phyloP scores from a whole-genome alignment of 2,797 vertebrate genomes.

The Luscinia luscinia region DNA sequence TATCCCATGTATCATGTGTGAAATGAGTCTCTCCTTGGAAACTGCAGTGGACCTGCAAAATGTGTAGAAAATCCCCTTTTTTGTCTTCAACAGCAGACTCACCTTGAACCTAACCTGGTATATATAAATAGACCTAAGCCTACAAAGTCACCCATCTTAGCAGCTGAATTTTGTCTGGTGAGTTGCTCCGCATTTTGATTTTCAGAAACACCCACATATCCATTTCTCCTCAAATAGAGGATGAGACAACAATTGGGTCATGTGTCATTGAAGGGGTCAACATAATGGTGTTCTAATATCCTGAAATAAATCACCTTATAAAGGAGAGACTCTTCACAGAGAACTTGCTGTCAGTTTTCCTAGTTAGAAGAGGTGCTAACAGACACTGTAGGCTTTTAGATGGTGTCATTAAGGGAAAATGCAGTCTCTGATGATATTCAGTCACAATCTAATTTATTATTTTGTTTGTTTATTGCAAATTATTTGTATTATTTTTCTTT shows the following conservation, averaged over 20 bases:
- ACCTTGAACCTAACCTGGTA: not conserved
- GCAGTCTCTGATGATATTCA: not conserved
- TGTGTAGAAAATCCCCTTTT: not conserved
- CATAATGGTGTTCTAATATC: not conserved
- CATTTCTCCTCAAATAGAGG: not conserved
- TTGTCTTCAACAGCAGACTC: not conserved
- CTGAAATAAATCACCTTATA: constrained; percentile 29
- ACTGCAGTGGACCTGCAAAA: not conserved
- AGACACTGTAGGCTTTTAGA: not conserved
- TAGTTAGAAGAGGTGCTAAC: not conserved
- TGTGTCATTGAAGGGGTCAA: not conserved
- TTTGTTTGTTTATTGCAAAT: not conserved
- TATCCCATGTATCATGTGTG: not conserved
- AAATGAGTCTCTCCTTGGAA: not conserved
- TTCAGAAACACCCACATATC: not conserved
- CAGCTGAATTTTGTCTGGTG: not conserved
- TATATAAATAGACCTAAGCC: not conserved
- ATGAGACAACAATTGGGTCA: not conserved
- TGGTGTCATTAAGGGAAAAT: not conserved
- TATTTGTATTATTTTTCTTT: not conserved
- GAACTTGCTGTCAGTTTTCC: not conserved
- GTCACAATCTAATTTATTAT: not conserved
- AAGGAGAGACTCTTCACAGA: not conserved
- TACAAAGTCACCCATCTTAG: not conserved
- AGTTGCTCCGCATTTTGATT: constrained; percentile 14